Base-by-base conservation (phyloP, 2,888 invertebrate species). In the Rutpela maculata region DNA sequence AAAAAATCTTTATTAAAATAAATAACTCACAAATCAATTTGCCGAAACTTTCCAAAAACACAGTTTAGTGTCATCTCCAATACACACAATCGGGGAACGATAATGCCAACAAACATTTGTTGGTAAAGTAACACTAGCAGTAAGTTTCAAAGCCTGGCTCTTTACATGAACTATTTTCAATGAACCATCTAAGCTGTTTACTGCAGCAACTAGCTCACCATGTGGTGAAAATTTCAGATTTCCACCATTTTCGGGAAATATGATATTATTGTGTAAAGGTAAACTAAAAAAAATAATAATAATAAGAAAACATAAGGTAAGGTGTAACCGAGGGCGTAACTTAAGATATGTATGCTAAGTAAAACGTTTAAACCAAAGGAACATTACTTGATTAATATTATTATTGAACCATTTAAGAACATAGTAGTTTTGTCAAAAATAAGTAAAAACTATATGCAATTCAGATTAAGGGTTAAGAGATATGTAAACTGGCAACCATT, bases 61-160 rank as follows among this genome's bases (percentile, higher is more conserved):
- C 56, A 94, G 84, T 84, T 92, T 92, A 56, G 90, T 89, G 84
- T 94, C 93, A 84, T 91, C 92, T 11, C 92, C 93, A 10, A 92
- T 91, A 78, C 92, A 92, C 59, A 94, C 87, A 79, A 93, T 91
- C 0, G 93, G 93, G 78, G 93, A 87, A 55, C 92, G 91, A 82
- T 91, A 91, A 88, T 94, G 94, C 93, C 94, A 94, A 0, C 91
- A 90, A 75, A 94, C 86, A 50, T 93, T 93, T 0, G 92, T 92
- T 57, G 91, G 92, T 11, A 93, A 87, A 83, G 91, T 91, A 4
- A 93, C 87, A 68, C 89, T 88, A 0, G 92, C 90, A 80, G 91
- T 91, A 12, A 94, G 86, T 59, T 92, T 86, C 0, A 92, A 91
- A 82, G 90, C 91, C 84, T 93, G 91, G 62, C 91, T 92, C 85